Evolutionary conservation across 2,888 invertebrate species (phyloP), one percentile per base, ranked within the genome.

Genomic region (Himalopsyche japonica): DNA sequence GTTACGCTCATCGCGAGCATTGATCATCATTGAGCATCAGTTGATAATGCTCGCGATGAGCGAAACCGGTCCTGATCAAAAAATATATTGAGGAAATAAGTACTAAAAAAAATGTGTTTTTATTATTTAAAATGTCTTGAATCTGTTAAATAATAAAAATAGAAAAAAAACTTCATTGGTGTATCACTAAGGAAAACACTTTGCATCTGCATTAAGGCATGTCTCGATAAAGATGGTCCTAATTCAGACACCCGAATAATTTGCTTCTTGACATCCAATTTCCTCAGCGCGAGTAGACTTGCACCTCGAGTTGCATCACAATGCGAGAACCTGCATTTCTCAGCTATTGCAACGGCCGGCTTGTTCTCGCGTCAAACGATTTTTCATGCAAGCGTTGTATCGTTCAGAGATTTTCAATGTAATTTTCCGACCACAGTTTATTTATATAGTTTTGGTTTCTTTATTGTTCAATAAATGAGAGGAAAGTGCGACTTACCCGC

Each of bases 231-330:
- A 57, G 57, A 57, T 57, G 15, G 20, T 57, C 20, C 20, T 57
- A 57, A 57, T 57, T 57, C 57, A 57, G 20, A 57, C 57, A 20
- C 57, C 57, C 20, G 57, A 57, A 57, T 57, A 57, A 57, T 57
- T 57, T 57, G 57, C 57, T 57, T 24, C 57, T 57, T 82, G 84
- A 82, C 84, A 84, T 82, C 82, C 84, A 84, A 84, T 84, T 82
- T 32, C 70, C 77, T 76, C 24, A 57, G 57, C 57, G 10, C 57
- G 43, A 79, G 64, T 70, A 76, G 64, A 82, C 57, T n/a, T 57
- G 20, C 57, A 57, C 20, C 57, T 20, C 20, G 57, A n/a, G 57
- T 24, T 5, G 57, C 57, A 57, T 57, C 57, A 20, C 57, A 57
- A 57, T 20, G 57, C 57, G 15, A 20, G 57, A 20, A 57, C 57